Percentiles rank a stretch among this genome's conserved stretches.
phyloP scores from a whole-genome alignment of 1,140 invertebrate genomes.

The Steinernema feltiae region DNA sequence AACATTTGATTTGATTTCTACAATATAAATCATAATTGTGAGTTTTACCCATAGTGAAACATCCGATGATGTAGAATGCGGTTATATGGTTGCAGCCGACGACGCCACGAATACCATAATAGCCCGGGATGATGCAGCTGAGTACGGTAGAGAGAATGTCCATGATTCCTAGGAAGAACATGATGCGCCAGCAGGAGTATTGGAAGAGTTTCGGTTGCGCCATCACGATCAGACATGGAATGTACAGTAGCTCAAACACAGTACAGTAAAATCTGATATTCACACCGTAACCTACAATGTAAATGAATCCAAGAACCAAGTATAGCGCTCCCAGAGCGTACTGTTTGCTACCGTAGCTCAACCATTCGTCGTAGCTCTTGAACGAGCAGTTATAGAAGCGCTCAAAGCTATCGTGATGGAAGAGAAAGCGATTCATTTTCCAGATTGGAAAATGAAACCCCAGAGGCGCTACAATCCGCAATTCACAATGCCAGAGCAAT shows the following conservation, averaged over 20 bases:
- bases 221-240: background rate
- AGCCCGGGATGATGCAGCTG: background rate
- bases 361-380: background rate
- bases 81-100: background rate
- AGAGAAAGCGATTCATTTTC: background rate
- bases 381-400: background rate
- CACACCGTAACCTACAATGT: background rate
- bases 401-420: background rate
- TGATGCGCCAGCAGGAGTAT: background rate
- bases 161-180: constrained; percentile 7
- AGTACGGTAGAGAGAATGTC: background rate
- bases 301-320: background rate
- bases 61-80: background rate
- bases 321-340: background rate
- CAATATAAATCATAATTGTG: background rate
- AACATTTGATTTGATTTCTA: no score
- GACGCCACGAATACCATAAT: background rate
- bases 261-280: background rate
- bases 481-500: no score
- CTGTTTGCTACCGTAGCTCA: background rate
- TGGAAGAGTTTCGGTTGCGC: background rate
- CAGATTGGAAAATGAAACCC: no score
- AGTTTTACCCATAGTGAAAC: background rate
- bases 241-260: background rate
- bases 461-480: no score